Evolutionary conservation across 1,140 invertebrate genomes (phyloP), one percentile per base, ranked within the genome.

Genomic region (Trichonephila clavipes): DNA sequence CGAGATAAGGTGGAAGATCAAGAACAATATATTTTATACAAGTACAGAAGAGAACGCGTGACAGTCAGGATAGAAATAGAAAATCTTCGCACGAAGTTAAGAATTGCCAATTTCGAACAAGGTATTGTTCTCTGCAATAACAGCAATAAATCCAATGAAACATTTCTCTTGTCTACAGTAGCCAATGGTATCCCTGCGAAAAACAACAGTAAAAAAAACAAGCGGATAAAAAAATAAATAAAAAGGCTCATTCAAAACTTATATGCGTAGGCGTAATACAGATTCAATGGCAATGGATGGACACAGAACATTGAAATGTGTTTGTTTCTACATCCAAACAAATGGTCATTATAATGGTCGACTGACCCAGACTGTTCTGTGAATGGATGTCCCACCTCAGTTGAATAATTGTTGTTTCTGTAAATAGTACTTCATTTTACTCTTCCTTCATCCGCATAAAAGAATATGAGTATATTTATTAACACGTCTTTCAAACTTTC

Each of bases 51-150:
- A 5, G 51, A 28, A 72, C 69, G 24, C 69, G 69, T 72, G 69
- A 72, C 69, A 72, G 28, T 1, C 28, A 18, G 12, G 69, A 72
- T 72, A 14, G 69, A 72, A 59, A 85, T 59, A 85, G 44, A 85
- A 85, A 85, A 85, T 85, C 44, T 40, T 44, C 51, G 44, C 82
- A 85, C 82, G 82, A 44, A 85, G 14, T 72, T 4, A 72, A 85
- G 82, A 85, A 62, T 87, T 59, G 61, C 28, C 34, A 58, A 34
- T 87, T 87, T 87, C 28, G 85, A 51, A 87, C 85, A 87, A 87
- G 61, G 85, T 64, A 87, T 87, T 87, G 85, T 87, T 87, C 85
- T 87, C 85, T 24, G 24, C 61, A 87, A 87, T n/a, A 64, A 87
- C 61, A 21, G 85, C 44, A 59, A 85, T 87, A 87, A 86, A 87